phyloP scores from a whole-genome alignment of 1,140 invertebrate genomes.

The Musca domestica region DNA sequence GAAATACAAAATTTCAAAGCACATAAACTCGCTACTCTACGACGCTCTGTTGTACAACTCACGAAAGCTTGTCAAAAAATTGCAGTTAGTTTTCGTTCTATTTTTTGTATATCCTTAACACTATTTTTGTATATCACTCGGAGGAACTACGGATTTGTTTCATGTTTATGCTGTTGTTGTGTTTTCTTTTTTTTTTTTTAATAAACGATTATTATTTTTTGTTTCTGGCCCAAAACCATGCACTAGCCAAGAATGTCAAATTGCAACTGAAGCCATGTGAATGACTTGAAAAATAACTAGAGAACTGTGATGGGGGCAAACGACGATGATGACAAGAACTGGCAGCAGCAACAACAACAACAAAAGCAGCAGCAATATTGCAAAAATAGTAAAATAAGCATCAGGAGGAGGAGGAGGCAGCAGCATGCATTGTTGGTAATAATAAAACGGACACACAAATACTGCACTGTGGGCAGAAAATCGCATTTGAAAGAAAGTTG shows the following conservation, averaged over 20 bases:
- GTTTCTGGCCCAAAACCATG: slow-evolving; percentile 1
- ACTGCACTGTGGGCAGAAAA: background rate
- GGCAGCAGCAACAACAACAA: background rate
- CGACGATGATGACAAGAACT: background rate
- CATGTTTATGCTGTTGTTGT: background rate
- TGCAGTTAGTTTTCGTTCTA: background rate
- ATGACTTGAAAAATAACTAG: slow-evolving; percentile 8
- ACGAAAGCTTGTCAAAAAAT: background rate
- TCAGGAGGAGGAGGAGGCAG: background rate
- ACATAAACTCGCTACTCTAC: no score
- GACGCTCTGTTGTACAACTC: background rate
- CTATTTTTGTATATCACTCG: background rate
- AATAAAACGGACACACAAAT: background rate
- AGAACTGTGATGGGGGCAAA: background rate
- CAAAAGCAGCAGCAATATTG: background rate
- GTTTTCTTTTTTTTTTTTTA: background rate
- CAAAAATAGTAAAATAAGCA: background rate
- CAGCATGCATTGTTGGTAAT: background rate
- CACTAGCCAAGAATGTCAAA: slow-evolving; percentile 19
- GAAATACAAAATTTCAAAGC: background rate
- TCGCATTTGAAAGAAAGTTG: no score
- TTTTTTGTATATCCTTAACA: background rate
- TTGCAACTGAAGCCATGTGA: slow-evolving; percentile 18
- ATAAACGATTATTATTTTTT: background rate
- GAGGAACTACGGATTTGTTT: background rate